Evolutionary conservation across 1,140 invertebrate species (phyloP).

Genomic region (Delia radicum): DNA sequence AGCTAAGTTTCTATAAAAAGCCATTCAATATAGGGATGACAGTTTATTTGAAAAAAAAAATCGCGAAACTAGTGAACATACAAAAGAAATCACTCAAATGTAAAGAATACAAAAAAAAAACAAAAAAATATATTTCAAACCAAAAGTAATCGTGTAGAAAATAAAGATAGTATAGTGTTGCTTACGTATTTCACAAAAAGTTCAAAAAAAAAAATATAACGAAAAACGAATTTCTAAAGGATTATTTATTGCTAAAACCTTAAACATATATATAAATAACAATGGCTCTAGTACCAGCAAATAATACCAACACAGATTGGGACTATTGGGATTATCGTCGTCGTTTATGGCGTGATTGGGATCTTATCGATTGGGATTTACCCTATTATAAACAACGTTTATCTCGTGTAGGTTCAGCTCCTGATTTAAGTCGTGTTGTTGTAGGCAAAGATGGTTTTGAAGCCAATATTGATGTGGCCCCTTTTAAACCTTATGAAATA

Average conservation of each 20-base stretch:
- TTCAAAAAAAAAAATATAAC: neutral
- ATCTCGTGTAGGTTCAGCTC: constrained; percentile 47
- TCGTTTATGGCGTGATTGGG: constrained; percentile 52
- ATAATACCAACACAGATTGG: constrained; percentile 42
- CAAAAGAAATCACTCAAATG: constrained; percentile 9
- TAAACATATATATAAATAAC: neutral
- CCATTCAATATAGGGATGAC: constrained; percentile 32
- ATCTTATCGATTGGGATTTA: constrained; percentile 46
- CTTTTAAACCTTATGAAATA: constrained; percentile 76
- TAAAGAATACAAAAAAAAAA: neutral
- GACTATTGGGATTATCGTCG: constrained; percentile 54
- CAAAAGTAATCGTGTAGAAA: constrained; percentile 14
- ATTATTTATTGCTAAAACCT: too few species aligned
- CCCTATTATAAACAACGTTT: constrained; percentile 49
- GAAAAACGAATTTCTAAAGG: neutral
- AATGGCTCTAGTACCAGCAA: constrained; percentile 49
- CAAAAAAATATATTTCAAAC: neutral
- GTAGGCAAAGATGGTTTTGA: constrained; percentile 63
- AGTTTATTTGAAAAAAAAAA: constrained; percentile 46
- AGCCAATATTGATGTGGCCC: constrained; percentile 67
- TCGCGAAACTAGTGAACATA: constrained; percentile 47
- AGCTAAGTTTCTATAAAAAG: constrained; percentile 42
- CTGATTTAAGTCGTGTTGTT: constrained; percentile 49
- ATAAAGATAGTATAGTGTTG: neutral
- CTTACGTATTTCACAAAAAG: neutral